These are phyloP conservation scores for Drosophila serrata DNA, from an alignment of 1,140 invertebrate genomes.

Conservation along the genomic window DNA sequence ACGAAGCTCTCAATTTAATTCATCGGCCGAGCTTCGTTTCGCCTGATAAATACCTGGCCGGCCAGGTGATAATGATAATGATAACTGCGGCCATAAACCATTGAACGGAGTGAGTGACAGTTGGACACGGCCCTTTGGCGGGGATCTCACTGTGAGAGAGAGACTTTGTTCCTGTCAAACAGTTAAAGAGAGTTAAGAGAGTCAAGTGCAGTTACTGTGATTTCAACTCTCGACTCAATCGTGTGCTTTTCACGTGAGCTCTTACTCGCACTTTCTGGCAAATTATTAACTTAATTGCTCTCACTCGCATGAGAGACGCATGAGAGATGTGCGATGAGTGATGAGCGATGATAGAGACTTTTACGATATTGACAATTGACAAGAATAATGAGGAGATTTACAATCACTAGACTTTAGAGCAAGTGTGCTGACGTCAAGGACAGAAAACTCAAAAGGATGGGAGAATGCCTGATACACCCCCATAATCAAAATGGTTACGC, in stretches of 20 bases:
- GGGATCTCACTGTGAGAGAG: constrained; percentile 21
- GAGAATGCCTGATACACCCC: background rate
- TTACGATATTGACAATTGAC: constrained; percentile 78
- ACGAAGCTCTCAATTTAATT: constrained; percentile 55
- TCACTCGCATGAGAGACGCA: constrained; percentile 39
- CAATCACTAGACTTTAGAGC: constrained; percentile 7
- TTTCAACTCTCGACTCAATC: constrained; percentile 5
- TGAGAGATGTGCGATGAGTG: constrained; percentile 3
- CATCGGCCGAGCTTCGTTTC: constrained; percentile 43
- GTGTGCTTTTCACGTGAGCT: constrained; percentile 31
- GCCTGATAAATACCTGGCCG: constrained; percentile 28
- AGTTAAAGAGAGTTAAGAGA: background rate
- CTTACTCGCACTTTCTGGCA: constrained; percentile 12
- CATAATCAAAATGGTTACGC: background rate
- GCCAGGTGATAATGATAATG: constrained; percentile 66
- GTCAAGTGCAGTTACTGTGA: constrained; percentile 6
- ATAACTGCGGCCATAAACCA: constrained; percentile 55
- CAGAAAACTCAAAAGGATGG: background rate
- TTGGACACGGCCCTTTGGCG: background rate
- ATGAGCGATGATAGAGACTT: constrained; percentile 11
- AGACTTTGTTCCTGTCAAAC: background rate
- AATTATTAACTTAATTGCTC: constrained; percentile 31
- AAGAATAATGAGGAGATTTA: constrained; percentile 43
- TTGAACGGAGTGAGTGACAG: constrained; percentile 39
- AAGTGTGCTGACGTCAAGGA: constrained; percentile 24